Percentiles rank a stretch among this genome's conserved stretches.
Conservation (phyloP, 2,797 vertebrate species). For the Vespertilio murinus region DNA sequence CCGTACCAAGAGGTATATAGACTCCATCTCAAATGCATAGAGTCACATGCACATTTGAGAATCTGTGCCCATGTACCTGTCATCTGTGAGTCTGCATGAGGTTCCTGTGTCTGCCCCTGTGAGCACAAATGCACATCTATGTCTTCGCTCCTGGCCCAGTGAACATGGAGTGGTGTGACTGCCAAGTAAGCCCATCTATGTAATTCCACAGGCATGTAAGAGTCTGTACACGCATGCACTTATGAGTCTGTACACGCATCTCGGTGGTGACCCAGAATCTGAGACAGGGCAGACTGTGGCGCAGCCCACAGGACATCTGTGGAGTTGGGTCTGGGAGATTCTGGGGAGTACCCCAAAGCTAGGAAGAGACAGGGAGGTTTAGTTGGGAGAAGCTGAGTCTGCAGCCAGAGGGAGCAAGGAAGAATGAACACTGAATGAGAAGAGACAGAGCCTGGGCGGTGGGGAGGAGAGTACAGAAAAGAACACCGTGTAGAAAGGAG, state of each 20-base stretch:
- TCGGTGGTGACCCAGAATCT: not conserved
- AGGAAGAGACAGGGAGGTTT: not conserved
- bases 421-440: not conserved
- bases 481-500: not conserved
- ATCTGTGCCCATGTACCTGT: not conserved
- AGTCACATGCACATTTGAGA: not conserved
- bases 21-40: not conserved
- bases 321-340: not conserved
- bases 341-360: not conserved
- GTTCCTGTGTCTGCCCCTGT: not conserved
- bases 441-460: not conserved
- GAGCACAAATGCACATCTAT: not conserved
- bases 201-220: not conserved
- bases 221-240: not conserved
- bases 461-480: not conserved
- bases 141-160: not conserved
- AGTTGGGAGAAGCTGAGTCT: not conserved
- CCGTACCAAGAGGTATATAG: not conserved
- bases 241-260: not conserved
- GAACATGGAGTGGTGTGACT: not conserved
- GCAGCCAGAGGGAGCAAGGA: not conserved
- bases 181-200: not conserved
- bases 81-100: not conserved
- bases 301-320: not conserved
- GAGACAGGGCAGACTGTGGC: not conserved